A percentile compares a stretch with the other conserved stretches of the same genome.
Conservation (phyloP, 2,888 invertebrate species). For the Cybosia mesomella region DNA sequence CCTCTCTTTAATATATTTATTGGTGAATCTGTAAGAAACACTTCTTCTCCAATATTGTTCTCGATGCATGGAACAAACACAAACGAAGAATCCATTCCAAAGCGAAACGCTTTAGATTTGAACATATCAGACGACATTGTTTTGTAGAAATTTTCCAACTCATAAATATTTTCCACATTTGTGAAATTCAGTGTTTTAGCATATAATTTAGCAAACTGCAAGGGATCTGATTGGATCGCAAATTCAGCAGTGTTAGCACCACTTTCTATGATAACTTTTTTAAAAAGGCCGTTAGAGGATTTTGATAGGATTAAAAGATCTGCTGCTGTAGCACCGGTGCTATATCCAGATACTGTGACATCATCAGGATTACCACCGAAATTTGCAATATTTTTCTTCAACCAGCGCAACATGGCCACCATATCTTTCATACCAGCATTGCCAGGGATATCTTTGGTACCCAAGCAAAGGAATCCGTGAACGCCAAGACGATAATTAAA, state of each 20-base stretch:
- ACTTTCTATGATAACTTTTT: slow-evolving; percentile 17
- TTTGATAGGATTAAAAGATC: slow-evolving; percentile 18
- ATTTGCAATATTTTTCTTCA: slow-evolving; percentile 8
- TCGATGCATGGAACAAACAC: slow-evolving; percentile 13
- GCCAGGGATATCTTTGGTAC: slow-evolving; percentile 15
- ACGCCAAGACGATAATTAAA: slow-evolving; percentile 21
- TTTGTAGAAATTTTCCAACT: slow-evolving; percentile 12
- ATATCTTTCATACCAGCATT: slow-evolving; percentile 18
- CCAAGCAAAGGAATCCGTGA: slow-evolving; percentile 16
- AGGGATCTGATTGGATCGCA: slow-evolving; percentile 11
- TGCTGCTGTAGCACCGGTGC: slow-evolving; percentile 8
- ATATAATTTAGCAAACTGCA: slow-evolving; percentile 1
- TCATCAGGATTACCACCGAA: slow-evolving; percentile 20
- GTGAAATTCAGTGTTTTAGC: slow-evolving; percentile 10
- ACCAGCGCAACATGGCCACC: slow-evolving; percentile 14
- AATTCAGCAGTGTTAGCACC: slow-evolving; percentile 13
- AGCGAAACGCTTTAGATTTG: neutral
- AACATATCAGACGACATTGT: neutral
- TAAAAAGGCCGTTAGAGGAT: neutral
- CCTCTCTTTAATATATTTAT: slow-evolving; percentile 13
- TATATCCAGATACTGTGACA: slow-evolving; percentile 10
- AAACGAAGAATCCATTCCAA: slow-evolving; percentile 1
- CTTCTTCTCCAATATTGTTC: neutral
- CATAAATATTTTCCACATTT: slow-evolving; percentile 10
- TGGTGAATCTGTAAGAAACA: slow-evolving; percentile 13